Conservation (phyloP, 2,888 invertebrate species). For the Iphiclides podalirius region DNA sequence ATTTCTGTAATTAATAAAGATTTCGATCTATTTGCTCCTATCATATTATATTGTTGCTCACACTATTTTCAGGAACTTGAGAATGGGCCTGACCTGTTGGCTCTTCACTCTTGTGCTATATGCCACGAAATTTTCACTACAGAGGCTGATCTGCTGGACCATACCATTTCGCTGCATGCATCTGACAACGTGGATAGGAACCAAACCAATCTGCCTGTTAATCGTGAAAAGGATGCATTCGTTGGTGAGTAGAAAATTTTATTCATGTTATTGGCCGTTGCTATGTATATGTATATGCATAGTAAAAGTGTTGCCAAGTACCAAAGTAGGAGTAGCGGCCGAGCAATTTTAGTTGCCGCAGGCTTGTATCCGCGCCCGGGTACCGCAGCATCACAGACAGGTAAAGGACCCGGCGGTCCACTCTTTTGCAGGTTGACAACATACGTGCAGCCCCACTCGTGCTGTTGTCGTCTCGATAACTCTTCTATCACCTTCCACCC, state of each 20-base stretch:
- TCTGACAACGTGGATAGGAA: constrained; percentile 39
- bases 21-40: background rate
- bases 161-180: constrained; percentile 64
- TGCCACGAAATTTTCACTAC: constrained; percentile 72
- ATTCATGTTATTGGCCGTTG: too few relatives aligned
- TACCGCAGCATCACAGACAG: too few relatives aligned
- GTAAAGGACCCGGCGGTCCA: too few relatives aligned
- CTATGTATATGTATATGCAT: too few relatives aligned
- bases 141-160: constrained; percentile 64
- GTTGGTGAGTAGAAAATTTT: constrained; percentile 26
- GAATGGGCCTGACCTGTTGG: constrained; percentile 56
- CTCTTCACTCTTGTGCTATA: constrained; percentile 64
- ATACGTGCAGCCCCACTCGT: too few relatives aligned
- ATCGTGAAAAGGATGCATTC: constrained; percentile 28
- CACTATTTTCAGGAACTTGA: constrained; percentile 42
- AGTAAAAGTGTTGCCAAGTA: too few relatives aligned
- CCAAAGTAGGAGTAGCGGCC: too few relatives aligned
- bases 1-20: background rate
- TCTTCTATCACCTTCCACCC: too few relatives aligned
- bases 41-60: background rate
- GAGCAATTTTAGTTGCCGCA: too few relatives aligned
- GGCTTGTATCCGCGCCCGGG: too few relatives aligned
- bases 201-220: constrained; percentile 23
- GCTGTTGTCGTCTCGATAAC: background rate
- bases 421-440: too few relatives aligned